Percentiles rank a stretch among this genome's conserved stretches.
phyloP scores from a whole-genome alignment of 2,797 vertebrate species.

The Melanotaenia nigrans region DNA sequence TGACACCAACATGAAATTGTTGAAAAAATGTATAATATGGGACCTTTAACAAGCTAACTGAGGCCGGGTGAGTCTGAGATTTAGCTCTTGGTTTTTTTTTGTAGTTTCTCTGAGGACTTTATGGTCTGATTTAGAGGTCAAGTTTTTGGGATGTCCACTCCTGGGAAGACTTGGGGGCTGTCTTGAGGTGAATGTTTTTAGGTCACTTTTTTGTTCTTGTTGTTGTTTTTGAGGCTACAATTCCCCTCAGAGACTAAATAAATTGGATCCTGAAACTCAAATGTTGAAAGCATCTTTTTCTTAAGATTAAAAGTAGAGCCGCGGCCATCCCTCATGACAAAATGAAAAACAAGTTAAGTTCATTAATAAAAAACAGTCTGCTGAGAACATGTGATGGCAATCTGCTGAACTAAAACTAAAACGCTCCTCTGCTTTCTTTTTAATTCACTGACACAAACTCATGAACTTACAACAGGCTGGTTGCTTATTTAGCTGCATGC shows the following conservation, averaged over 20 bases:
- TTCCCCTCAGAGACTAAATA: not conserved
- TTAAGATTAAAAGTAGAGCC: not conserved
- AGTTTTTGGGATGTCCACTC: too few relatives aligned
- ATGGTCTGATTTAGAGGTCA: too few relatives aligned
- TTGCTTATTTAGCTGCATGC: not conserved
- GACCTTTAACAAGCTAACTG: too few relatives aligned
- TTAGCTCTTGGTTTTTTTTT: too few relatives aligned
- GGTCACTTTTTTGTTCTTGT: not conserved
- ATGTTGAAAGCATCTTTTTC: not conserved
- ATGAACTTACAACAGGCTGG: not conserved
- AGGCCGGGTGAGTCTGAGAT: too few relatives aligned
- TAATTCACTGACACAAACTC: not conserved
- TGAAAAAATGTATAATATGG: too few relatives aligned
- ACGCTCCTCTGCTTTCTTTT: not conserved
- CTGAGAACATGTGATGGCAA: slow-evolving; percentile 1
- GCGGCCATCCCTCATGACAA: not conserved
- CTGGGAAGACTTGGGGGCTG: too few relatives aligned
- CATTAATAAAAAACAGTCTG: not conserved
- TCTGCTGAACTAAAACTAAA: not conserved
- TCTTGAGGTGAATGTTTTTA: not conserved
- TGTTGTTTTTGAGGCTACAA: not conserved
- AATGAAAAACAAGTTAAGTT: not conserved
- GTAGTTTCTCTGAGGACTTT: too few relatives aligned
- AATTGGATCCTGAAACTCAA: not conserved
- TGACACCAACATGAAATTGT: too few relatives aligned